These are phyloP conservation scores for Drosophila conformis DNA, from an alignment of 2,888 invertebrate genomes.

Conservation along the genomic window DNA sequence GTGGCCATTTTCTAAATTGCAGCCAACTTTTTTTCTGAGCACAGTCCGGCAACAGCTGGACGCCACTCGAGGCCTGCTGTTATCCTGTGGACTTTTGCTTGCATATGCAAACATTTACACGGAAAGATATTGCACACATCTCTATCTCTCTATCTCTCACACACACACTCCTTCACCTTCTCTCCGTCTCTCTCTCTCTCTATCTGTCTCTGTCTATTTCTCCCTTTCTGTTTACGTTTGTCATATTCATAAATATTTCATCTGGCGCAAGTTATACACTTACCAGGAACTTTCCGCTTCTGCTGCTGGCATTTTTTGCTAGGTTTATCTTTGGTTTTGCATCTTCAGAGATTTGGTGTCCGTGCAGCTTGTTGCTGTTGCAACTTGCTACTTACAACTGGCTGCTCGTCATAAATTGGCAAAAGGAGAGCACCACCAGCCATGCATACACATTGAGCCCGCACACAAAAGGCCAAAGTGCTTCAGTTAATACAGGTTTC, in stretches of 20 bases:
- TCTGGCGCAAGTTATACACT: constrained; percentile 71
- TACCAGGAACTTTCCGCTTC: constrained; percentile 53
- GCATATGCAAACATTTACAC: constrained; percentile 52
- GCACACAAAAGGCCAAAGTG: constrained; percentile 28
- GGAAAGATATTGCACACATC: constrained; percentile 24
- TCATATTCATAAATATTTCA: constrained; percentile 81
- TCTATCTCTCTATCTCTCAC: not conserved
- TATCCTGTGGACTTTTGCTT: constrained; percentile 37
- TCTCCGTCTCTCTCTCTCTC: not conserved
- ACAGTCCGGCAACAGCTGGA: constrained; percentile 39
- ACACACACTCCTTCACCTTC: not conserved
- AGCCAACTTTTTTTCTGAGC: not conserved
- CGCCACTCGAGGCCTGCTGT: constrained; percentile 22
- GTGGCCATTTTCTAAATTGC: not conserved
- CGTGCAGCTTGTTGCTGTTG: constrained; percentile 58
- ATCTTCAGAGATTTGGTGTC: constrained; percentile 47
- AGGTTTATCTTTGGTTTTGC: constrained; percentile 61
- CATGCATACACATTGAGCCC: constrained; percentile 10
- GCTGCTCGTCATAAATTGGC: constrained; percentile 76
- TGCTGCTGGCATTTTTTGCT: constrained; percentile 55
- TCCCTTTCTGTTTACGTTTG: constrained; percentile 29
- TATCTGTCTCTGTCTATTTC: not conserved
- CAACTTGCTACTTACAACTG: constrained; percentile 37
- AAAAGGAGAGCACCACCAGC: constrained; percentile 39
- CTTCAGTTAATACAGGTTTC: constrained; percentile 15